A percentile compares a stretch with the other conserved stretches of the same genome.
phyloP scores from a whole-genome alignment of 2,113 vertebrate genomes.

The Cheirogaleus medius region DNA sequence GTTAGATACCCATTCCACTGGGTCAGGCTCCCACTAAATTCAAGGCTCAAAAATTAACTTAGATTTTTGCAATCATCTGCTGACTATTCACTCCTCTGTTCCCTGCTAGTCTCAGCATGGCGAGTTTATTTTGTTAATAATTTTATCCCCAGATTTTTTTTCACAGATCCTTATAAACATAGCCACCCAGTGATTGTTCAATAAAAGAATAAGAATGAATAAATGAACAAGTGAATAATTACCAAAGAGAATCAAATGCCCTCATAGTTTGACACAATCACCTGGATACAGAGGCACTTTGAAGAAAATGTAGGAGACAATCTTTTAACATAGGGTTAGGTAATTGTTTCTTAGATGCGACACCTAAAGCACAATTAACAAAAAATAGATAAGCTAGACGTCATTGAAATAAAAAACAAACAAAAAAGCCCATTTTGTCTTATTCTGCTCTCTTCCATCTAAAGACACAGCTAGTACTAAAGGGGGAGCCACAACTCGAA shows the following conservation, averaged over 20 bases:
- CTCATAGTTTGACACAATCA: background rate
- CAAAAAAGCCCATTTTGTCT: background rate
- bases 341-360: background rate
- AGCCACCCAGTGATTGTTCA: background rate
- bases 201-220: background rate
- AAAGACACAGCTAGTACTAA: no score
- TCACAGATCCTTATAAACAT: background rate
- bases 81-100: background rate
- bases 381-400: background rate
- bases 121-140: background rate
- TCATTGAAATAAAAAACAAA: background rate
- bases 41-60: background rate
- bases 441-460: background rate
- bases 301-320: background rate
- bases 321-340: background rate
- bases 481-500: no score
- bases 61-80: background rate
- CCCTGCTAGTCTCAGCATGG: background rate
- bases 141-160: background rate
- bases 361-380: background rate
- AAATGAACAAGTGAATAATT: background rate
- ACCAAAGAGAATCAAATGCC: background rate
- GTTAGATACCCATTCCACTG: background rate
- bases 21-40: background rate
- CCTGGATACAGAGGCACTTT: background rate